phyloP scores from a whole-genome alignment of 2,113 vertebrate species.

The Xenopus borealis region DNA sequence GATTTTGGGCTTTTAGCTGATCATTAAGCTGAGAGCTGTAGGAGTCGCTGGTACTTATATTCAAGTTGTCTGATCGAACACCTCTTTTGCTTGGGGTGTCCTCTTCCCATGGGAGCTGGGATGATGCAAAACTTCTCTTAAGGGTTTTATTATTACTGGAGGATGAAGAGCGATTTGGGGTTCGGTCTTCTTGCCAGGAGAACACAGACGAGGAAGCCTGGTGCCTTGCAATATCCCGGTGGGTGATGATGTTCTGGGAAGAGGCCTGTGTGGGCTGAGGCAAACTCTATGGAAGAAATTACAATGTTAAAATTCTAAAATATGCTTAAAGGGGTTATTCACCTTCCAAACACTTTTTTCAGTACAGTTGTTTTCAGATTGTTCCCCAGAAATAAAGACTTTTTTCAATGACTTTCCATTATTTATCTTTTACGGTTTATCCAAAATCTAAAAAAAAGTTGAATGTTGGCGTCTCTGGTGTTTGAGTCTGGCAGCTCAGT shows the following conservation, averaged over 20 bases:
- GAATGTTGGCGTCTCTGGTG: no score
- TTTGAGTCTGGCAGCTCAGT: no score
- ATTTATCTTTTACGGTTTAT: no score
- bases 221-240: slow-evolving; percentile 82
- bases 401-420: no score
- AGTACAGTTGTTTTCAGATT: no score
- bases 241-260: slow-evolving; percentile 61
- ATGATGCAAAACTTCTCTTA: slow-evolving; percentile 62
- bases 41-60: slow-evolving; percentile 47
- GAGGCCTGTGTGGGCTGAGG: slow-evolving; percentile 65
- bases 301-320: no score
- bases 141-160: slow-evolving; percentile 67
- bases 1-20: slow-evolving; percentile 76
- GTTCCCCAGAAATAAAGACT: no score
- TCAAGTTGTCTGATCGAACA: slow-evolving; percentile 41
- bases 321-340: no score
- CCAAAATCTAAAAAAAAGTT: no score
- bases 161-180: slow-evolving; percentile 58
- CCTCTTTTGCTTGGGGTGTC: slow-evolving; percentile 65
- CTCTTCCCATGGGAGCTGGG: slow-evolving; percentile 65
- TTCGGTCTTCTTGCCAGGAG: slow-evolving; percentile 82
- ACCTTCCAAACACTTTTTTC: no score
- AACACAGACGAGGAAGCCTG: slow-evolving; percentile 86
- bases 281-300: slow-evolving; percentile 55
- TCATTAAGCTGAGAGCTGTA: slow-evolving; percentile 61